Conservation (phyloP, 2,113 vertebrate genomes). For the Larimichthys polyactis region DNA sequence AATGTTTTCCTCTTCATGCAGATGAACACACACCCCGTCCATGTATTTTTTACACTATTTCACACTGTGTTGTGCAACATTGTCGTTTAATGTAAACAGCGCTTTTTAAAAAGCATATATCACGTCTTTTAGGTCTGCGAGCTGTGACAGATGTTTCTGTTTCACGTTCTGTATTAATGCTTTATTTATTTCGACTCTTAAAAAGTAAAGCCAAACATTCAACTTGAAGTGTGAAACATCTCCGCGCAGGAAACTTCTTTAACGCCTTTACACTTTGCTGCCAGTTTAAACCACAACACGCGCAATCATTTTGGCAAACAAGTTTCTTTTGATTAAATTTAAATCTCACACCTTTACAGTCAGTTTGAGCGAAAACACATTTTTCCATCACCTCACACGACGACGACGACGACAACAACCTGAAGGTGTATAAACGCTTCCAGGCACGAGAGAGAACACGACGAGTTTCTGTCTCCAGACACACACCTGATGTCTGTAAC, state of each 20-base stretch:
- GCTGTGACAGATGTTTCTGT: background rate
- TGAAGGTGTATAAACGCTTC: conserved; percentile 1
- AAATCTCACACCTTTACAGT: conserved; percentile 1
- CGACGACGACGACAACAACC: too few relatives aligned
- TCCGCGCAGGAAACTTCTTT: background rate
- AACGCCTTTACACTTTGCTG: background rate
- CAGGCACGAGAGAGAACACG: background rate
- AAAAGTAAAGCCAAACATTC: background rate
- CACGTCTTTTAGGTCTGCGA: background rate
- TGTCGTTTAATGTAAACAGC: too few relatives aligned
- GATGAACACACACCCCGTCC: too few relatives aligned
- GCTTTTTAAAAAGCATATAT: background rate
- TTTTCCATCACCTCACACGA: background rate
- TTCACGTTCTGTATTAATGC: background rate
- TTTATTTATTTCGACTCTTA: background rate
- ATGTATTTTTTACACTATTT: too few relatives aligned
- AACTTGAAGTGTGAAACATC: background rate
- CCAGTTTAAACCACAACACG: background rate
- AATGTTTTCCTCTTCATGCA: too few relatives aligned
- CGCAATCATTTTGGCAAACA: background rate
- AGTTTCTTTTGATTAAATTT: background rate
- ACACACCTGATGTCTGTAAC: background rate
- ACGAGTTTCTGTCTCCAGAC: conserved; percentile 1
- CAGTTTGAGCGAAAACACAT: background rate
- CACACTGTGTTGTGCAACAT: too few relatives aligned